phyloP scores from a whole-genome alignment of 2,113 vertebrate species.

The Chloroceryle aenea region DNA sequence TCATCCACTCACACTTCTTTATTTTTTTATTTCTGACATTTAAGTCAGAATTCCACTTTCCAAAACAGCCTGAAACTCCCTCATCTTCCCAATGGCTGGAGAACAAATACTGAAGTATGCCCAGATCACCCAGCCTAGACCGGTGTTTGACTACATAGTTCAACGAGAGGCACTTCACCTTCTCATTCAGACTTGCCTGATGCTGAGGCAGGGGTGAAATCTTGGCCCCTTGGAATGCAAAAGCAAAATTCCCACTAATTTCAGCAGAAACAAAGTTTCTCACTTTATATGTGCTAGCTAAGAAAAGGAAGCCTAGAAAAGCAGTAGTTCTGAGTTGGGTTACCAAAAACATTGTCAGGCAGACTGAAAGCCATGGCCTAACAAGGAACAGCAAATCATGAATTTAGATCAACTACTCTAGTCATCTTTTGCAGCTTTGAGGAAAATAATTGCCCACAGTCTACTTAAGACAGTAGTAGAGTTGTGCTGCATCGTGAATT shows the following conservation, averaged over 20 bases:
- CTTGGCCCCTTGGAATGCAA: neutral
- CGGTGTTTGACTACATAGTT: neutral
- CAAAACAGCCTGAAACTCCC: neutral
- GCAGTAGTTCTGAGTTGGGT: neutral
- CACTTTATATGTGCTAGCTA: neutral
- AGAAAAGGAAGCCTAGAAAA: neutral
- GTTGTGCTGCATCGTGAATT: neutral
- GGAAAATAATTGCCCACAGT: neutral
- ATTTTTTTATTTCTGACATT: constrained; percentile 29
- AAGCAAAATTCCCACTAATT: neutral
- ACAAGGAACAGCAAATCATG: neutral
- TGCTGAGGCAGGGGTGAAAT: neutral
- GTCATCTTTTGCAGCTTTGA: neutral
- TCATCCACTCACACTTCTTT: constrained; percentile 8
- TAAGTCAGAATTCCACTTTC: constrained; percentile 17
- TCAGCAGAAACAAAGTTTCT: neutral
- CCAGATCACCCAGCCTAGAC: neutral
- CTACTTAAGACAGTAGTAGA: neutral
- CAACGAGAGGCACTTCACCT: neutral
- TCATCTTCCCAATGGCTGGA: neutral
- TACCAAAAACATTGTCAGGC: neutral
- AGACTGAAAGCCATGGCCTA: neutral
- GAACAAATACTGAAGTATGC: constrained; percentile 4
- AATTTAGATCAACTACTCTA: neutral
- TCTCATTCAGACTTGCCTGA: neutral